Conservation (phyloP, 2,888 invertebrate species). For the Geotrupes spiniger region DNA sequence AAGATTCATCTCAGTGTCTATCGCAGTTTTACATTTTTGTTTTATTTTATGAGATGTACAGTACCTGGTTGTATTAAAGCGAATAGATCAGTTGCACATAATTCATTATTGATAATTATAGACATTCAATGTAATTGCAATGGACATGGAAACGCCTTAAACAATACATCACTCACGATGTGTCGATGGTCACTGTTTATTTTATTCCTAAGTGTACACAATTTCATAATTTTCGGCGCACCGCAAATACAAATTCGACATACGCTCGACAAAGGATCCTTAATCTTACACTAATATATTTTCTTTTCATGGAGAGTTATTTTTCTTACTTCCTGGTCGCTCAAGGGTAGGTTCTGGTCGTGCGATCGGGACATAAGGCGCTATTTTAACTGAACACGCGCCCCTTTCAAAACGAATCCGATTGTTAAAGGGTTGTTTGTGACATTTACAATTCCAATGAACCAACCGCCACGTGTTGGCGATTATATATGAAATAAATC, state of each 20-base stretch:
- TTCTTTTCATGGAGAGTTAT: slow-evolving; percentile 4
- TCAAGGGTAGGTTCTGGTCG: slow-evolving; percentile 16
- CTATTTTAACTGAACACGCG: slow-evolving; percentile 32
- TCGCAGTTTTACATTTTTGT: too few species aligned
- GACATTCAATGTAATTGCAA: too few species aligned
- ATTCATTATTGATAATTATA: too few species aligned
- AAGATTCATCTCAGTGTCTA: too few species aligned
- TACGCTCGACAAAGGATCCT: slow-evolving; percentile 3
- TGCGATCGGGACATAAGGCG: slow-evolving; percentile 21
- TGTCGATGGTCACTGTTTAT: too few species aligned
- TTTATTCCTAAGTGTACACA: too few species aligned
- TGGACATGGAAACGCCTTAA: too few species aligned
- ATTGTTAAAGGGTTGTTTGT: slow-evolving; percentile 41
- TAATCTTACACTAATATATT: slow-evolving; percentile 8
- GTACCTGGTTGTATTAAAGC: too few species aligned
- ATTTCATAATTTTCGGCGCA: too few species aligned
- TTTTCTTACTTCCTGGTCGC: slow-evolving; percentile 7
- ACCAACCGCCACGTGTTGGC: slow-evolving; percentile 45
- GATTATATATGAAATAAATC: slow-evolving; percentile 40
- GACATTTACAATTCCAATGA: slow-evolving; percentile 46
- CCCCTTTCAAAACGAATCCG: slow-evolving; percentile 40
- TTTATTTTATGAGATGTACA: too few species aligned
- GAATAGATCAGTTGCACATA: too few species aligned
- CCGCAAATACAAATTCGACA: not conserved
- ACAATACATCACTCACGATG: too few species aligned